Evolutionary conservation across 2,888 invertebrate species (phyloP).

Genomic region (Cheilosia impressa): DNA sequence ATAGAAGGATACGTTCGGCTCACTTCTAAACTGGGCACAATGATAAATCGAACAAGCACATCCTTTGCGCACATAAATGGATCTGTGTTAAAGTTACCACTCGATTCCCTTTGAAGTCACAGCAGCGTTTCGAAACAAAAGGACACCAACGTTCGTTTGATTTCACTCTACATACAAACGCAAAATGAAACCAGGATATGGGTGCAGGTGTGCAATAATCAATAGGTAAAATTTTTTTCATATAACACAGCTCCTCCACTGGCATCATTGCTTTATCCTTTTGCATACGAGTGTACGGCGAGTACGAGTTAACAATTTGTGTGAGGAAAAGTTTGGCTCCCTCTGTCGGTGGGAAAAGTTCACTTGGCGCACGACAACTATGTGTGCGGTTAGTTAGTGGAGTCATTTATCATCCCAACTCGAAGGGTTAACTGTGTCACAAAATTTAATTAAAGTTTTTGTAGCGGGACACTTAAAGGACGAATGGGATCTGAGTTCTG

Average conservation of each 20-base stretch:
- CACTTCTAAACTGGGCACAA: background rate
- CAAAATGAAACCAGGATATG: background rate
- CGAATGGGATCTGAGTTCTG: background rate
- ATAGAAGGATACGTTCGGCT: background rate
- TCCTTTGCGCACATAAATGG: background rate
- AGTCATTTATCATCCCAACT: slow-evolving; percentile 50
- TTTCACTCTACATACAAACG: background rate
- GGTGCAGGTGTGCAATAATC: slow-evolving; percentile 23
- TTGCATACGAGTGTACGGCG: slow-evolving; percentile 14
- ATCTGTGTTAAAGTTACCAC: slow-evolving; percentile 24
- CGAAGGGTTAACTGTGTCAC: slow-evolving; percentile 46
- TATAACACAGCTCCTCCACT: background rate
- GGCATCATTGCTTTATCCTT: slow-evolving; percentile 1
- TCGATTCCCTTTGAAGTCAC: slow-evolving; percentile 36
- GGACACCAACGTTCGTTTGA: slow-evolving; percentile 5
- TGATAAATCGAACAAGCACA: slow-evolving; percentile 8
- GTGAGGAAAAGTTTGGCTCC: slow-evolving; percentile 7
- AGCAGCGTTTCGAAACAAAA: slow-evolving; percentile 6
- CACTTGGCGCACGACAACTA: slow-evolving; percentile 10
- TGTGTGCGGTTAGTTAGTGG: slow-evolving; percentile 5
- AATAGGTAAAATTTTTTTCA: background rate
- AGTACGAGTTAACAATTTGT: background rate
- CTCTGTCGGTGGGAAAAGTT: background rate
- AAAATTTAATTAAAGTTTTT: slow-evolving; percentile 55
- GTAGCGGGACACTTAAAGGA: slow-evolving; percentile 6